phyloP scores from a whole-genome alignment of 1,140 invertebrate genomes.

The Drosophila kohkoa region DNA sequence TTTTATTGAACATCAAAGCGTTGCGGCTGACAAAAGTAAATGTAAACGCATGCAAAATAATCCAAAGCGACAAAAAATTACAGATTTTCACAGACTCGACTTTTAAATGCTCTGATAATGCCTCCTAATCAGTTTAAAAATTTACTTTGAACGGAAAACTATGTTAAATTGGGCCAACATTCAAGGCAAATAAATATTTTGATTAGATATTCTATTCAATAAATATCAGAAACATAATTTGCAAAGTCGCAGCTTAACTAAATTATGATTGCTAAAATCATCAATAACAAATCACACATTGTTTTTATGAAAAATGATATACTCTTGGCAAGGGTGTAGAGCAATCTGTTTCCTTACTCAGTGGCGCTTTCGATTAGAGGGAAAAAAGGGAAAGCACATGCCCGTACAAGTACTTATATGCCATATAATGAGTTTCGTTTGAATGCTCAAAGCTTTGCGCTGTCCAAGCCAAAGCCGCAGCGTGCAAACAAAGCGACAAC shows the following conservation, averaged over 20 bases:
- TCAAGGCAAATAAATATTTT: no score
- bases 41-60: slow-evolving; percentile 33
- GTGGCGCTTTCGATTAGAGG: slow-evolving; percentile 66
- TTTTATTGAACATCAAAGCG: slow-evolving; percentile 52
- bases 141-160: no score
- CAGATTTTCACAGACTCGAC: neutral
- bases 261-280: slow-evolving; percentile 7
- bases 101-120: neutral
- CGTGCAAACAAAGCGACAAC: slow-evolving; percentile 62
- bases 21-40: slow-evolving; percentile 22
- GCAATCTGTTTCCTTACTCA: slow-evolving; percentile 26
- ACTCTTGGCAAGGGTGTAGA: neutral
- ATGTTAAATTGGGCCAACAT: no score
- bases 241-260: neutral
- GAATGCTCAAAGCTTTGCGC: slow-evolving; percentile 59
- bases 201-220: neutral
- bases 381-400: slow-evolving; percentile 47
- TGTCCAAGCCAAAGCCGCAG: slow-evolving; percentile 64
- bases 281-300: slow-evolving; percentile 2
- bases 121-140: no score
- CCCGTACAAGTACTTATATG: slow-evolving; percentile 53
- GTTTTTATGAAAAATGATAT: neutral
- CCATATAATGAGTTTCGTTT: slow-evolving; percentile 76
- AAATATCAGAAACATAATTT: neutral
- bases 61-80: slow-evolving; percentile 5